Conservation (phyloP, 2,888 invertebrate species). For the Aelia acuminata region DNA sequence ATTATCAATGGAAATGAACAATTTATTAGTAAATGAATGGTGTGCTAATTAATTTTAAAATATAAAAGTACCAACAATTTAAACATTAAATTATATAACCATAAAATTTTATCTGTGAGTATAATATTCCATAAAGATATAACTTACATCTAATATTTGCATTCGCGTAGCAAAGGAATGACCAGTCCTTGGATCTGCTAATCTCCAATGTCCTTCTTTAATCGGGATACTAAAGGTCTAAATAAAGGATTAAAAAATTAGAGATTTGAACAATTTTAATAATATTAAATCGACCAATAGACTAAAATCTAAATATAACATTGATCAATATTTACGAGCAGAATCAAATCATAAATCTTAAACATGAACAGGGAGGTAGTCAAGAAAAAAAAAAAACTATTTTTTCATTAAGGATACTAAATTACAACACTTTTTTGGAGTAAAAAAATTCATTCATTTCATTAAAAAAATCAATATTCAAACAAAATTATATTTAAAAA, state of each 20-base stretch:
- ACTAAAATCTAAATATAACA: neutral
- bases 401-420: too few relatives aligned
- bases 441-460: too few relatives aligned
- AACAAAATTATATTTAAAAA: too few relatives aligned
- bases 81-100: too few relatives aligned
- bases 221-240: slow-evolving; percentile 61
- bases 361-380: too few relatives aligned
- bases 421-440: too few relatives aligned
- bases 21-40: neutral
- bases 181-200: slow-evolving; percentile 71
- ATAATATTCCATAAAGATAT: neutral
- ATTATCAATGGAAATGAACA: neutral
- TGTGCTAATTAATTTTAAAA: neutral
- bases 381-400: too few relatives aligned
- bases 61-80: neutral
- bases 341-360: too few relatives aligned
- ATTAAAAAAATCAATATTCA: too few relatives aligned
- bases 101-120: neutral
- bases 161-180: slow-evolving; percentile 78
- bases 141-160: slow-evolving; percentile 78
- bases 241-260: neutral
- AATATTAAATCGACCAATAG: neutral
- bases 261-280: neutral
- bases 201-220: slow-evolving; percentile 77
- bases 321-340: neutral